phyloP scores from a whole-genome alignment of 2,797 vertebrate species.

The Epinephelus awoara region DNA sequence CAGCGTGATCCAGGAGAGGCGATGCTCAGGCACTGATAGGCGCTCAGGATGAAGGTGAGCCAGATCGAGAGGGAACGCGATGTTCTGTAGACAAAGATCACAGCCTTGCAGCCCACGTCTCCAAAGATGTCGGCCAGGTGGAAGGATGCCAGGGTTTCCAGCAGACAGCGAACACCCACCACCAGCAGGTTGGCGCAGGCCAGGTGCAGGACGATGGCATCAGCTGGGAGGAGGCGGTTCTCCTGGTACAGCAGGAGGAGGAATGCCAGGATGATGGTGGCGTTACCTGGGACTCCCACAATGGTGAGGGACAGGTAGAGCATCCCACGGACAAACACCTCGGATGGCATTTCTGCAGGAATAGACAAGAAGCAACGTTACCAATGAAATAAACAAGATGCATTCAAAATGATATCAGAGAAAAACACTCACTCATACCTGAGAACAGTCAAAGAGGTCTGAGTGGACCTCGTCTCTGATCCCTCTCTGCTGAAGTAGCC shows the following conservation, averaged over 20 bases:
- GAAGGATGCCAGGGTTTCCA: slow-evolving; percentile 83
- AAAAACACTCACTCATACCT: slow-evolving; percentile 35
- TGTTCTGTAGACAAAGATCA: slow-evolving; percentile 85
- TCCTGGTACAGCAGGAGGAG: slow-evolving; percentile 70
- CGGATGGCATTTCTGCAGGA: slow-evolving; percentile 71
- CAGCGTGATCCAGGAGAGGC: slow-evolving; percentile 81
- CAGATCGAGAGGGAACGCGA: slow-evolving; percentile 85
- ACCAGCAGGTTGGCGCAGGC: slow-evolving; percentile 81
- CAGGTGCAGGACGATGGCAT: slow-evolving; percentile 84
- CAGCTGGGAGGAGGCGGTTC: slow-evolving; percentile 77
- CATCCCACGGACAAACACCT: slow-evolving; percentile 73
- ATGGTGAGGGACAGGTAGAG: slow-evolving; percentile 81
- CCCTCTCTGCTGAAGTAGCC: slow-evolving; percentile 37
- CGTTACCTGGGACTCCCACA: slow-evolving; percentile 82
- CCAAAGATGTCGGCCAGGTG: slow-evolving; percentile 69
- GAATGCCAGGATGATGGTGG: slow-evolving; percentile 78
- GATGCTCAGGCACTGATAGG: slow-evolving; percentile 84
- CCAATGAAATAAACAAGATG: background rate
- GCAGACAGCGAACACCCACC: slow-evolving; percentile 81
- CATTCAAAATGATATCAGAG: slow-evolving; percentile 2
- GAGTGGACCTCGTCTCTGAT: slow-evolving; percentile 40
- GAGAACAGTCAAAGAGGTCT: slow-evolving; percentile 34
- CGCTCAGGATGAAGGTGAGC: slow-evolving; percentile 85
- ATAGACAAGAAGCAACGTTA: background rate
- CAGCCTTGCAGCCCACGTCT: slow-evolving; percentile 77